Percentiles rank a stretch among this genome's conserved stretches.
phyloP scores from a whole-genome alignment of 2,797 vertebrate genomes.

The Parauchenoglanis punctatus region DNA sequence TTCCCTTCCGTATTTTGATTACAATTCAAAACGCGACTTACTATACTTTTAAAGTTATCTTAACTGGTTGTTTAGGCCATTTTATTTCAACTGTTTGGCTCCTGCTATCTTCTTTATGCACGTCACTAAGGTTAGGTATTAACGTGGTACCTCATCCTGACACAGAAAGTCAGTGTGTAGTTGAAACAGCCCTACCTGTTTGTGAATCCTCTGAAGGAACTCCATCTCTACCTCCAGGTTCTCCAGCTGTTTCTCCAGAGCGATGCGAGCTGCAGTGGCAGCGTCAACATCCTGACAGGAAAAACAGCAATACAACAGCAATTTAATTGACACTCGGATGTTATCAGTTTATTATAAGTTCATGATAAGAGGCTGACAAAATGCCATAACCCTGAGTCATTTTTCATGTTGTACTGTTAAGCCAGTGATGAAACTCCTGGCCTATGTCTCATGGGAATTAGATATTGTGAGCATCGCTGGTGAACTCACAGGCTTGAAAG shows the following conservation, averaged over 20 bases:
- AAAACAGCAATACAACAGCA: neutral
- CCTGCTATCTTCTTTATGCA: neutral
- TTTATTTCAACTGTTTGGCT: neutral
- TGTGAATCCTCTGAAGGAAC: slow-evolving; percentile 73
- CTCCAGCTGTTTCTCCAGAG: slow-evolving; percentile 74
- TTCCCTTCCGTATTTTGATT: neutral
- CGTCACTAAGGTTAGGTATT: neutral
- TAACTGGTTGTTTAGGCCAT: neutral
- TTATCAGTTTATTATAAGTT: neutral
- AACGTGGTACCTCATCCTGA: neutral
- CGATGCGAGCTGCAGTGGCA: slow-evolving; percentile 67
- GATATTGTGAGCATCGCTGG: neutral
- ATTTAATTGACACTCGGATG: neutral
- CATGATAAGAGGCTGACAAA: neutral
- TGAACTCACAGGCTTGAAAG: slow-evolving; percentile 74
- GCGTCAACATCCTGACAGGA: slow-evolving; percentile 70
- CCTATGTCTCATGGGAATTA: neutral
- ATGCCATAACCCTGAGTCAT: neutral
- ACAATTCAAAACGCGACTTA: neutral
- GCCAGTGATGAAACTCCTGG: neutral
- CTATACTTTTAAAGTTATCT: neutral
- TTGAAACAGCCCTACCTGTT: slow-evolving; percentile 63
- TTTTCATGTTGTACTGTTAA: neutral
- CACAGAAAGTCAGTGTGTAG: neutral
- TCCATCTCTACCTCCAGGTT: slow-evolving; percentile 74